A percentile compares a stretch with the other conserved stretches of the same genome.
phyloP scores from a whole-genome alignment of 2,888 invertebrate species.

The Drosophila robusta region DNA sequence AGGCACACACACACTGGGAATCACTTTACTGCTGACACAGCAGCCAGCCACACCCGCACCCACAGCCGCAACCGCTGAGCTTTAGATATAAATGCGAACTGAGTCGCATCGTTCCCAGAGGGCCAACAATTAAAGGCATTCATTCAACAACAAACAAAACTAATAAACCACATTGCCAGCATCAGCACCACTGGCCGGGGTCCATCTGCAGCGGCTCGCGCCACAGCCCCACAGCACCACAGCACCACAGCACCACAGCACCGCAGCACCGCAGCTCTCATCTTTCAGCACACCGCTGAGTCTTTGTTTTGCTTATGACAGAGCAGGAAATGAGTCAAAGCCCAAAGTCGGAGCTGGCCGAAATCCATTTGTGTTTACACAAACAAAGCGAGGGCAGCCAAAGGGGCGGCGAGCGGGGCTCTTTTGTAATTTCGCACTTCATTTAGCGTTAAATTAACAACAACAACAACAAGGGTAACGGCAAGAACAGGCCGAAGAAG shows the following conservation, averaged over 20 bases:
- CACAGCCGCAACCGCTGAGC: background rate
- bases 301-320: constrained; percentile 67
- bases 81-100: background rate
- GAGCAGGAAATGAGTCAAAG: constrained; percentile 59
- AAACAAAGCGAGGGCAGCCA: constrained; percentile 11
- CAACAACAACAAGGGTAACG: constrained; percentile 5
- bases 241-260: background rate
- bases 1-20: constrained; percentile 10
- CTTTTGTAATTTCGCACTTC: constrained; percentile 77
- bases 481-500: constrained; percentile 16
- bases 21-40: constrained; percentile 42
- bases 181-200: constrained; percentile 12
- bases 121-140: constrained; percentile 68
- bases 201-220: constrained; percentile 16
- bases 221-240: too few species aligned
- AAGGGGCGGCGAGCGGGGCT: background rate
- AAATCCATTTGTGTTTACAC: constrained; percentile 50
- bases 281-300: constrained; percentile 45
- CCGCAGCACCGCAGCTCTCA: constrained; percentile 27
- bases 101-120: constrained; percentile 31
- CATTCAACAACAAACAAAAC: constrained; percentile 64
- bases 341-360: constrained; percentile 12
- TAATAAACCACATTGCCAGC: constrained; percentile 56
- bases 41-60: constrained; percentile 8
- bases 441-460: constrained; percentile 78